phyloP scores from a whole-genome alignment of 2,113 vertebrate species.

The Anolis sagrei region DNA sequence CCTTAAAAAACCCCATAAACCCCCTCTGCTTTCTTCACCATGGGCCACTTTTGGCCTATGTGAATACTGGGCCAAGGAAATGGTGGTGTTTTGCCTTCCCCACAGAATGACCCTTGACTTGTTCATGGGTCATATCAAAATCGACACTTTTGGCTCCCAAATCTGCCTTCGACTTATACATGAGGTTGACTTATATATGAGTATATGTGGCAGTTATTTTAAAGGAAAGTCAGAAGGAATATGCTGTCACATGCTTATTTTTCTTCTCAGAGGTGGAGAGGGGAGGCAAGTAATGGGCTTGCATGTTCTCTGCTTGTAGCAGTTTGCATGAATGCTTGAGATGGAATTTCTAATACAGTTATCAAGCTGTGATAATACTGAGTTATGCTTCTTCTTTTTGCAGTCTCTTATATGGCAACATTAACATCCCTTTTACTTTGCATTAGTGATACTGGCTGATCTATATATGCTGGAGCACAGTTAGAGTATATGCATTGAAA shows the following conservation, averaged over 20 bases:
- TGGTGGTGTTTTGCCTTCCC: no score
- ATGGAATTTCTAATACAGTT: slow-evolving; percentile 21
- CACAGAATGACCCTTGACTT: no score
- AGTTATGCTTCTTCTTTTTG: slow-evolving; percentile 31
- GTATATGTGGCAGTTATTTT: neutral
- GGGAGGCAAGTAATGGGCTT: slow-evolving; percentile 58
- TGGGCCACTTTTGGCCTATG: no score
- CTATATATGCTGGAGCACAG: neutral
- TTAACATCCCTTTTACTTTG: slow-evolving; percentile 1
- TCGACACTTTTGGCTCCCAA: no score
- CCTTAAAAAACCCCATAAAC: no score
- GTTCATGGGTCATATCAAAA: no score
- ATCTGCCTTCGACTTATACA: no score
- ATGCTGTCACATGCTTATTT: slow-evolving; percentile 39
- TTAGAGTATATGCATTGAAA: neutral
- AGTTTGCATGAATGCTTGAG: slow-evolving; percentile 49
- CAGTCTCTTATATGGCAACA: neutral
- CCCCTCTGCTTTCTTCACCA: no score
- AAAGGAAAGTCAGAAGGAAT: slow-evolving; percentile 22
- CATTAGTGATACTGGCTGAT: neutral
- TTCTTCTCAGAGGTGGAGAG: slow-evolving; percentile 52
- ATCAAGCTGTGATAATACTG: slow-evolving; percentile 35
- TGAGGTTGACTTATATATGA: no score
- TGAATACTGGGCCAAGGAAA: no score
- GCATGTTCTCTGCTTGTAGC: slow-evolving; percentile 46